These are phyloP conservation scores for Dastarcus helophoroides DNA, from an alignment of 2,888 invertebrate genomes.

Conservation along the genomic window DNA sequence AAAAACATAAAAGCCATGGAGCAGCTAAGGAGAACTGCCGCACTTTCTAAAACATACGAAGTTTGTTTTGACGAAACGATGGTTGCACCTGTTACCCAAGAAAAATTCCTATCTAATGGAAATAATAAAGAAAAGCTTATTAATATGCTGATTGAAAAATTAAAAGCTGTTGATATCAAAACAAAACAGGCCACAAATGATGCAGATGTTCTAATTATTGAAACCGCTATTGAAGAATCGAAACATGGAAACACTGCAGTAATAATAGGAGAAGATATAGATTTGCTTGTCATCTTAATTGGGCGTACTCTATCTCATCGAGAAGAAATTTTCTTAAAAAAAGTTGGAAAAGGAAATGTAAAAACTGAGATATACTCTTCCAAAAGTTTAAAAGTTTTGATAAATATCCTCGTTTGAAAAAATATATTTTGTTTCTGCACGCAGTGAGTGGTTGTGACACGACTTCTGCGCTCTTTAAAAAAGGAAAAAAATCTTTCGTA, in stretches of 20 bases:
- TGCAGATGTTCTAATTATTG: slow-evolving; percentile 30
- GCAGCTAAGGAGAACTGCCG: slow-evolving; percentile 29
- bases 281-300: slow-evolving; percentile 30
- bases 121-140: slow-evolving; percentile 21
- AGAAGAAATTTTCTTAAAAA: slow-evolving; percentile 26
- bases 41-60: slow-evolving; percentile 28
- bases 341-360: slow-evolving; percentile 29
- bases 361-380: slow-evolving; percentile 26
- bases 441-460: slow-evolving; percentile 24
- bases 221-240: slow-evolving; percentile 27
- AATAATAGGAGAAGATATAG: slow-evolving; percentile 30
- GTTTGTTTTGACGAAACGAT: slow-evolving; percentile 28
- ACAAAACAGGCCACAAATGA: slow-evolving; percentile 30
- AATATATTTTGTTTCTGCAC: slow-evolving; percentile 19
- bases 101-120: slow-evolving; percentile 20
- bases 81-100: slow-evolving; percentile 22
- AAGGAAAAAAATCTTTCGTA: slow-evolving; percentile 21
- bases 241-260: slow-evolving; percentile 18
- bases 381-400: slow-evolving; percentile 28
- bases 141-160: slow-evolving; percentile 26
- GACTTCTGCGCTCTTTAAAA: slow-evolving; percentile 20
- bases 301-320: slow-evolving; percentile 23
- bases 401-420: slow-evolving; percentile 18
- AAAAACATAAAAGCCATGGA: slow-evolving; percentile 30
- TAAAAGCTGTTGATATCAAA: slow-evolving; percentile 27